Evolutionary conservation across 2,888 invertebrate genomes (phyloP).

Genomic region (Hyposoter didymator): DNA sequence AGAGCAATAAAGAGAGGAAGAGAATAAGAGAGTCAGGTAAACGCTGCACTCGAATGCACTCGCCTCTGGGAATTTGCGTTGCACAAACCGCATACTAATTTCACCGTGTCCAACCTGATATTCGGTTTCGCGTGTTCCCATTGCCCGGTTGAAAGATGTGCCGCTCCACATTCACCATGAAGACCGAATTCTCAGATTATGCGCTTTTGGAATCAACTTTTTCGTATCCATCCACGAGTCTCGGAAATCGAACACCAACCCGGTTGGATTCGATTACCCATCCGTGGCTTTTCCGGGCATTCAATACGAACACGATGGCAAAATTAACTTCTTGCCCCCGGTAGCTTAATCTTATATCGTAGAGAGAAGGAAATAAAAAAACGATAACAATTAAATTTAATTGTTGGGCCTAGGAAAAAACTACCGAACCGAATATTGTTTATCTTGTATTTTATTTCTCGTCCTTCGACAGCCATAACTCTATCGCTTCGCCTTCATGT

Average conservation of each 20-base stretch:
- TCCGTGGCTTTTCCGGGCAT: not conserved
- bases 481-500: not conserved
- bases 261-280: not conserved
- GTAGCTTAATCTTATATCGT: conserved; percentile 29
- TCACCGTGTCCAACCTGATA: conserved; percentile 64
- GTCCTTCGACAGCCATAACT: conserved; percentile 32
- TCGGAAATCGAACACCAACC: conserved; percentile 51
- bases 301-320: conserved; percentile 27
- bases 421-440: conserved; percentile 41
- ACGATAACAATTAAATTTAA: conserved; percentile 46
- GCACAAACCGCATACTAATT: conserved; percentile 70
- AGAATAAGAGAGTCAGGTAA: conserved; percentile 52
- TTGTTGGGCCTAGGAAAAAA: conserved; percentile 44
- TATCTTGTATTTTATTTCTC: conserved; percentile 47
- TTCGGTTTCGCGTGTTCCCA: conserved; percentile 68
- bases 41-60: conserved; percentile 58
- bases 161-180: conserved; percentile 64
- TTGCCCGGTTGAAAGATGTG: conserved; percentile 43
- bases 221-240: conserved; percentile 27
- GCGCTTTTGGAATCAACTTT: conserved; percentile 4
- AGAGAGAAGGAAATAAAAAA: conserved; percentile 4
- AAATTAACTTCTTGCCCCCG: conserved; percentile 9
- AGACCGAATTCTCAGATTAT: conserved; percentile 57
- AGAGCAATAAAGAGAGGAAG: conserved; percentile 23
- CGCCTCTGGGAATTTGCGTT: conserved; percentile 52